Base-by-base conservation (phyloP, 2,797 vertebrate genomes). In the Hydrocynus forskahlii region DNA sequence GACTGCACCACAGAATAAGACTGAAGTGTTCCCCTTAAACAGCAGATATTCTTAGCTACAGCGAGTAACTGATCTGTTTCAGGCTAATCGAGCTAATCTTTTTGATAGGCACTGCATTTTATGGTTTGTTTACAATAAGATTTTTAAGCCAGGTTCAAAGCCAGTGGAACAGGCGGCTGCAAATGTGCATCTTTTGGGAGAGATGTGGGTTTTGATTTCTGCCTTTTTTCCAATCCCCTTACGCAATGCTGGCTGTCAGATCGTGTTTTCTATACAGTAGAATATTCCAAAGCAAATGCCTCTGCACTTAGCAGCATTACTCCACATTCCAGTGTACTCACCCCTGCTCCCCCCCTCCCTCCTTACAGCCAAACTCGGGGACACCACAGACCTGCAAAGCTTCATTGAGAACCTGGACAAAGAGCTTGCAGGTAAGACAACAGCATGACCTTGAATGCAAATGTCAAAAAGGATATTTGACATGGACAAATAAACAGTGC, bases 351-450 rank as follows among this genome's bases (percentile, higher is more conserved):
- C 70, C 63, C 81, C 78, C 73, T 76, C 55, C 87, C 78, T 84
- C 72, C 82, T 75, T 87, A 66, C 90, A 95, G 94, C 94, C 82
- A 95, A 93, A 87, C 88, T 93, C 55, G 93, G 94, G 84, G 94
- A 95, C 91, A 95, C 93, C 12, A 86, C 85, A 0, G 94, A 95
- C 74, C 92, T 95, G 9, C 89, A 95, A 88, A 94, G 86, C 84
- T 95, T 93, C 85, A 95, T 95, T 76, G 93, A 94, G 86, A 93
- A 92, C 89, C 87, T 95, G 91, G 93, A 95, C 84, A 89, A 88
- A 87, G 93, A 93, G 86, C 92, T 95, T 75, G 88, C 93, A 83
- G 94, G 94, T 95, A 87, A 21, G 88, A 85, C 25, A 23, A 60
- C 62, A 6, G 54, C 25, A 21, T n/a, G 60, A 17, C n/a, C 23